These are phyloP conservation scores for Seriola rivoliana DNA, from an alignment of 2,113 vertebrate genomes.

Conservation along the genomic window DNA sequence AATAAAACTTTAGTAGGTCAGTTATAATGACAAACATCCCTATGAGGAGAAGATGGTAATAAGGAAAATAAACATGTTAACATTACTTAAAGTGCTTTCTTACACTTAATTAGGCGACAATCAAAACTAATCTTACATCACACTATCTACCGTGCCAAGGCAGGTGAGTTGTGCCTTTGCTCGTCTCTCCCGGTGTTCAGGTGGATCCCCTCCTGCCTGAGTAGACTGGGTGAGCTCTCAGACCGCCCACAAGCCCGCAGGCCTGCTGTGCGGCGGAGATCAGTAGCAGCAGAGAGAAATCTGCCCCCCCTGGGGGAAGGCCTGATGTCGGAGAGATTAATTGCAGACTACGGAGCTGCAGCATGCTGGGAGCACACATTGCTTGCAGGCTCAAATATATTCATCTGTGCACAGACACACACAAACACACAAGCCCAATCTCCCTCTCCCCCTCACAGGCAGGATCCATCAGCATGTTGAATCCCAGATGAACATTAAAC, in stretches of 20 bases:
- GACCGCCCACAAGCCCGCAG: constrained; percentile 64
- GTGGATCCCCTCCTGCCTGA: constrained; percentile 60
- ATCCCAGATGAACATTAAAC: constrained; percentile 86
- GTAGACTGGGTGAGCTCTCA: constrained; percentile 58
- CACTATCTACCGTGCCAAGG: constrained; percentile 36
- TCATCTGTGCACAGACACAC: constrained; percentile 66
- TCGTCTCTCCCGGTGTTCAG: constrained; percentile 46
- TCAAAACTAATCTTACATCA: constrained; percentile 64
- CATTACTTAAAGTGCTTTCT: constrained; percentile 46
- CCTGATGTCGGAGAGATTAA: constrained; percentile 86
- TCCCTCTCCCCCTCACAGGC: constrained; percentile 64
- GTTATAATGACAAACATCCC: background rate
- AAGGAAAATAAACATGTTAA: constrained; percentile 38
- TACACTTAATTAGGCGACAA: constrained; percentile 56
- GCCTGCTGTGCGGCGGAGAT: constrained; percentile 68
- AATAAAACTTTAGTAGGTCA: constrained; percentile 30
- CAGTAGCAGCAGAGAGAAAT: constrained; percentile 76
- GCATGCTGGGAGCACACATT: constrained; percentile 76
- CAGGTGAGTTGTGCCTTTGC: constrained; percentile 57
- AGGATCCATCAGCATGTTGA: constrained; percentile 87
- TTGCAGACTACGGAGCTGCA: constrained; percentile 85
- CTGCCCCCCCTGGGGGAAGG: constrained; percentile 67
- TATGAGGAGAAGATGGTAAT: background rate
- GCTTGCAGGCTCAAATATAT: constrained; percentile 74
- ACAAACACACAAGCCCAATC: constrained; percentile 44